Percentiles rank a stretch among this genome's conserved stretches.
These are phyloP conservation scores for Phenganax marumi DNA, from an alignment of 92 coral and sea anemone genomes.

Conservation along the genomic window DNA sequence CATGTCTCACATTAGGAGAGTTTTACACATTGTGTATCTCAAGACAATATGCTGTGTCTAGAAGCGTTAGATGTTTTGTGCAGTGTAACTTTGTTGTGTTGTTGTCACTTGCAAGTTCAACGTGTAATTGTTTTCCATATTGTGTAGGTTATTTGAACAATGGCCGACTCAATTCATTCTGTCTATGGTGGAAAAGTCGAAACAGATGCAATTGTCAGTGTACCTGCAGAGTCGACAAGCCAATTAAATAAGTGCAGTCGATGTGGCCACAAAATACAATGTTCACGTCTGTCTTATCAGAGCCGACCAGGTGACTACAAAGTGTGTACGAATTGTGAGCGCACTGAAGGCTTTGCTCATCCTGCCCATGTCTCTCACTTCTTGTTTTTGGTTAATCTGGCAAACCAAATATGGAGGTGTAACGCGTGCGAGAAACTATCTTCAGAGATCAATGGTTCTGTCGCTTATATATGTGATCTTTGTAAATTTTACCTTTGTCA, in stretches of 20 bases:
- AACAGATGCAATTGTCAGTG: not conserved
- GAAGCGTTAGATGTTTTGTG: too few relatives aligned
- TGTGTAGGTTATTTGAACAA: not conserved
- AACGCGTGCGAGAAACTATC: conserved; percentile 60
- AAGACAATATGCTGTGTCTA: too few relatives aligned
- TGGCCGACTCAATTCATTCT: conserved; percentile 17
- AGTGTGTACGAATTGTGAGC: not conserved
- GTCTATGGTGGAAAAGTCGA: conserved; percentile 7
- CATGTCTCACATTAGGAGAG: too few relatives aligned
- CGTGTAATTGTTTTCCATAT: too few relatives aligned
- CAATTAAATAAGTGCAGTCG: not conserved
- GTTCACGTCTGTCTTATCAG: not conserved
- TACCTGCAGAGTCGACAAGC: not conserved
- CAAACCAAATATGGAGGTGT: conserved; percentile 62
- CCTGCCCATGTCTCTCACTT: conserved; percentile 3
- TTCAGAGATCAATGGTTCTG: conserved; percentile 48
- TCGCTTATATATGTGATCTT: conserved; percentile 58
- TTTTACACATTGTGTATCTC: too few relatives aligned
- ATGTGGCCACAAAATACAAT: not conserved
- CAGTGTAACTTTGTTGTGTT: too few relatives aligned
- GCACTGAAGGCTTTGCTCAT: not conserved
- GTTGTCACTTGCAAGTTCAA: too few relatives aligned
- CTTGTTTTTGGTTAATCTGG: not conserved
- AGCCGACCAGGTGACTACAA: conserved; percentile 3
- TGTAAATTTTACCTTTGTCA: conserved; percentile 77